These are phyloP conservation scores for Drosophila kambysellisi DNA, from an alignment of 2,888 invertebrate genomes.

Conservation along the genomic window DNA sequence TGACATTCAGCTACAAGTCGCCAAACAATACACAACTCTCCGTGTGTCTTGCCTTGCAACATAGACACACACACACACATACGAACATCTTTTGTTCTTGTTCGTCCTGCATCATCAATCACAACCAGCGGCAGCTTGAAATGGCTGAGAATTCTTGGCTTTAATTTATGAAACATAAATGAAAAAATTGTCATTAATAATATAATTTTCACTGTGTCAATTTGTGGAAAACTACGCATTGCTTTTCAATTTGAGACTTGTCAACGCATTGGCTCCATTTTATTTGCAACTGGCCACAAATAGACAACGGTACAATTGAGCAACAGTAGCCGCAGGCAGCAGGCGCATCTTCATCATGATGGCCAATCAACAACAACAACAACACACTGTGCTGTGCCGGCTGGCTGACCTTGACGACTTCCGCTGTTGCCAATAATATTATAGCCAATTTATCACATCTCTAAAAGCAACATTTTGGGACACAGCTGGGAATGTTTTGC, in stretches of 20 bases:
- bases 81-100: constrained; percentile 28
- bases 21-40: constrained; percentile 10
- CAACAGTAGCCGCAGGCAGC: constrained; percentile 13
- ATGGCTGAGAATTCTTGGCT: constrained; percentile 13
- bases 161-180: constrained; percentile 59
- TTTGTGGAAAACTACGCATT: constrained; percentile 37
- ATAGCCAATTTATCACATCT: constrained; percentile 71
- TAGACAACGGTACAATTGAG: constrained; percentile 42
- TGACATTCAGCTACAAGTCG: constrained; percentile 29
- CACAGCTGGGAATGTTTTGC: constrained; percentile 44
- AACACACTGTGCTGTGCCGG: constrained; percentile 8
- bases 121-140: constrained; percentile 46
- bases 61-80: constrained; percentile 3
- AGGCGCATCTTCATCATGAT: constrained; percentile 30
- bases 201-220: constrained; percentile 72
- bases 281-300: constrained; percentile 47
- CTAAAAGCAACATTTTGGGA: constrained; percentile 41
- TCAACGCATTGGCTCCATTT: constrained; percentile 46
- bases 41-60: constrained; percentile 30
- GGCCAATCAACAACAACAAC: constrained; percentile 21
- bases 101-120: constrained; percentile 60
- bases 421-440: constrained; percentile 64
- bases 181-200: constrained; percentile 61
- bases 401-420: constrained; percentile 71
- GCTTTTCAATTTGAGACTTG: constrained; percentile 34